These are phyloP conservation scores for Calosoma granatense DNA, from an alignment of 1,140 invertebrate genomes.

Conservation along the genomic window DNA sequence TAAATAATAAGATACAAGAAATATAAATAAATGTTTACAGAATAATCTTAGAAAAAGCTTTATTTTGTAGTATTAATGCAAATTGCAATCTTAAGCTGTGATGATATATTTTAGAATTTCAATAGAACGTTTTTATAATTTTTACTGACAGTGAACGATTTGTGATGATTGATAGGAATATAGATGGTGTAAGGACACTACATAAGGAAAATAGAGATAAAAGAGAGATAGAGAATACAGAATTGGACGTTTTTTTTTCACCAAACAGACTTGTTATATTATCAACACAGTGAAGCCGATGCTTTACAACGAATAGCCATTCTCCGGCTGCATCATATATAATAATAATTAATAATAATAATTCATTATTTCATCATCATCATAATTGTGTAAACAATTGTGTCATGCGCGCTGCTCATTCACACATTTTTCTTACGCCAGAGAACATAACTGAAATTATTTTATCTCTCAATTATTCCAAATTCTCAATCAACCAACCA, in stretches of 20 bases:
- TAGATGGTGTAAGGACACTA: too few relatives aligned
- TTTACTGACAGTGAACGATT: neutral
- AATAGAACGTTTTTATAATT: neutral
- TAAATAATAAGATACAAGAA: too few relatives aligned
- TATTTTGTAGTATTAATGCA: too few relatives aligned
- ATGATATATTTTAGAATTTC: too few relatives aligned
- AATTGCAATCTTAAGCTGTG: too few relatives aligned
- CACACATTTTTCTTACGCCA: too few relatives aligned
- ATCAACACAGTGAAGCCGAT: constrained; percentile 8
- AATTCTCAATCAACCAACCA: neutral
- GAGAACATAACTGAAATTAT: too few relatives aligned
- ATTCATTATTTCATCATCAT: constrained; percentile 2
- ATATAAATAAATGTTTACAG: too few relatives aligned
- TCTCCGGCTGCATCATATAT: constrained; percentile 2
- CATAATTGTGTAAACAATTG: constrained; percentile 3
- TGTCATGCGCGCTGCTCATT: neutral
- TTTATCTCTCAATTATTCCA: too few relatives aligned
- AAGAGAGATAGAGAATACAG: neutral
- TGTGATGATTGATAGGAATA: neutral
- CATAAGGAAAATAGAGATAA: too few relatives aligned
- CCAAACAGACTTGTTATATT: constrained; percentile 9
- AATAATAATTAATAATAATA: constrained; percentile 6
- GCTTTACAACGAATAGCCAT: constrained; percentile 7
- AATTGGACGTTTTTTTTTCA: constrained; percentile 1
- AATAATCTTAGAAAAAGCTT: too few relatives aligned